These are phyloP conservation scores for Takifugu ocellatus DNA, from an alignment of 2,797 vertebrate genomes.

Conservation along the genomic window DNA sequence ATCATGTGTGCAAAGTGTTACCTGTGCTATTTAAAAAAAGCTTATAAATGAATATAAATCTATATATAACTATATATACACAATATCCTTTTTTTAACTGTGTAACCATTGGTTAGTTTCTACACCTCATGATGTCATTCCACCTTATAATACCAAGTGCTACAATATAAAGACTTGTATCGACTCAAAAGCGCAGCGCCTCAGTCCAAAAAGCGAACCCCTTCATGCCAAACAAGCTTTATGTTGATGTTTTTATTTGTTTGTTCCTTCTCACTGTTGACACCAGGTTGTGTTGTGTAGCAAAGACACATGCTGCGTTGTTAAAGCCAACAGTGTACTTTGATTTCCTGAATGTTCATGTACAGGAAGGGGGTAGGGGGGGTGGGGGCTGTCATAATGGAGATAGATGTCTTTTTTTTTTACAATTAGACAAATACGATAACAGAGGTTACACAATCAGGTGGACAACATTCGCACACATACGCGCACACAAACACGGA, in stretches of 20 bases:
- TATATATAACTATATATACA: slow-evolving; percentile 81
- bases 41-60: slow-evolving; percentile 87
- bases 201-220: slow-evolving; percentile 35
- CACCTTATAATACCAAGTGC: slow-evolving; percentile 71
- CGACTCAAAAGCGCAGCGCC: slow-evolving; percentile 35
- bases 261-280: slow-evolving; percentile 64
- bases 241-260: slow-evolving; percentile 60
- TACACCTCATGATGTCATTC: slow-evolving; percentile 72
- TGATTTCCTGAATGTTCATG: slow-evolving; percentile 70
- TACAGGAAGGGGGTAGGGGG: slow-evolving; percentile 53
- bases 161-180: slow-evolving; percentile 63
- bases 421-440: slow-evolving; percentile 38
- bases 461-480: slow-evolving; percentile 25
- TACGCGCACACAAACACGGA: slow-evolving; percentile 17
- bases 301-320: slow-evolving; percentile 58
- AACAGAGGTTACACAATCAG: background rate
- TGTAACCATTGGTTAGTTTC: slow-evolving; percentile 86
- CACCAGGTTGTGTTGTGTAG: slow-evolving; percentile 68
- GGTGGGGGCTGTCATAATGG: slow-evolving; percentile 48
- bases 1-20: slow-evolving; percentile 99
- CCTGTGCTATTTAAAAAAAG: slow-evolving; percentile 98
- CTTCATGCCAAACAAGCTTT: slow-evolving; percentile 51
- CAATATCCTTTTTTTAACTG: slow-evolving; percentile 87
- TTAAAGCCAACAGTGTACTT: slow-evolving; percentile 68
- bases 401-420: slow-evolving; percentile 58